A percentile compares a stretch with the other conserved stretches of the same genome.
Conservation (phyloP, 2,888 invertebrate species). For the Hermodice carunculata region DNA sequence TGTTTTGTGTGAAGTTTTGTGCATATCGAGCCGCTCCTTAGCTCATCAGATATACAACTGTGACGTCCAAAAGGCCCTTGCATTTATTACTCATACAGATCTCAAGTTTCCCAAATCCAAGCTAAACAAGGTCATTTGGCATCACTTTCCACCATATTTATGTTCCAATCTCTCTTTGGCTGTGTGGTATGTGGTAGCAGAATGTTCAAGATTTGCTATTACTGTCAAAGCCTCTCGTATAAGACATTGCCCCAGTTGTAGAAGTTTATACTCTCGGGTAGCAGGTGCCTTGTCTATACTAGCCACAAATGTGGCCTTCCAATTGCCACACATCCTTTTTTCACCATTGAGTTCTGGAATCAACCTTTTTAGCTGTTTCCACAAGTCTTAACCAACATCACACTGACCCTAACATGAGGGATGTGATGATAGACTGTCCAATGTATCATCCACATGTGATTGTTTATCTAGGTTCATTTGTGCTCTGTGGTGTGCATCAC, state of each 20-base stretch:
- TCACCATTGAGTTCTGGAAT: too few species aligned
- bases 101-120: conserved; percentile 22
- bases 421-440: too few species aligned
- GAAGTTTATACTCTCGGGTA: too few species aligned
- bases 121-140: conserved; percentile 12
- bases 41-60: conserved; percentile 24
- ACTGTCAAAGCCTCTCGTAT: conserved; percentile 17
- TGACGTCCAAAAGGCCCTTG: conserved; percentile 18
- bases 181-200: conserved; percentile 21
- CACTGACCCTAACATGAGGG: too few species aligned
- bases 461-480: too few species aligned
- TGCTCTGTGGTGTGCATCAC: too few species aligned
- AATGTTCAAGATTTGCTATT: conserved; percentile 22
- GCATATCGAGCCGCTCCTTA: conserved; percentile 15
- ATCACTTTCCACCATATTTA: conserved; percentile 21
- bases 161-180: conserved; percentile 24
- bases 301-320: too few species aligned
- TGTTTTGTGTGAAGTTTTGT: conserved; percentile 14
- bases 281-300: too few species aligned
- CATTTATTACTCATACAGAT: conserved; percentile 7
- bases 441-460: too few species aligned
- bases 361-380: too few species aligned
- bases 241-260: conserved; percentile 28
- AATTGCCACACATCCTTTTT: too few species aligned
- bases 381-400: too few species aligned